Evolutionary conservation across 2,888 invertebrate genomes (phyloP).

Genomic region (Mylabris sibirica): DNA sequence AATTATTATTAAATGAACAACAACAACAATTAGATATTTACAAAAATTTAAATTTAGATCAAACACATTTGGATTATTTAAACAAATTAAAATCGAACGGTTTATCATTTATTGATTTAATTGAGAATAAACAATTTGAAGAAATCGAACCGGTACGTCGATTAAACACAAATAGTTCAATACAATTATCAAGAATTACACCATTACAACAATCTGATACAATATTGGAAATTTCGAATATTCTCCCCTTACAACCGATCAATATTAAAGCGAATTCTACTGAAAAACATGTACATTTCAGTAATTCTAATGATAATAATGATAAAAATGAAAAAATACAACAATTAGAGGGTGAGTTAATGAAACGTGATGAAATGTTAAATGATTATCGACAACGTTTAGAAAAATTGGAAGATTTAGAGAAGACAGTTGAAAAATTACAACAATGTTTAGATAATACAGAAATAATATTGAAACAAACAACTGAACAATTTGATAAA

Average conservation of each 20-base stretch:
- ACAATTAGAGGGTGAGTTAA: conserved; percentile 57
- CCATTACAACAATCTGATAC: conserved; percentile 12
- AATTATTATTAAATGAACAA: conserved; percentile 66
- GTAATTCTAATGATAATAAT: conserved; percentile 58
- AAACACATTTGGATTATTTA: conserved; percentile 63
- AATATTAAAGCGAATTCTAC: conserved; percentile 54
- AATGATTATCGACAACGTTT: conserved; percentile 63
- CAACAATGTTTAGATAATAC: conserved; percentile 65
- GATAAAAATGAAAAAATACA: conserved; percentile 38
- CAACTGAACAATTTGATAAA: conserved; percentile 60
- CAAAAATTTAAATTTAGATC: conserved; percentile 68
- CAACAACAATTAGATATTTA: conserved; percentile 62
- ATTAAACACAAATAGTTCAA: conserved; percentile 42
- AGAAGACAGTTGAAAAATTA: conserved; percentile 66
- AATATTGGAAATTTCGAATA: conserved; percentile 53
- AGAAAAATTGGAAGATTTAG: conserved; percentile 60
- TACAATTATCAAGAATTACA: conserved; percentile 14
- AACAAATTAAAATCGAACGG: conserved; percentile 53
- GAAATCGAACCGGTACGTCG: conserved; percentile 53
- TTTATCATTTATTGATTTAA: conserved; percentile 75
- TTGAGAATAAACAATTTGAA: conserved; percentile 64
- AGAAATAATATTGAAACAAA: conserved; percentile 64
- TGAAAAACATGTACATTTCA: conserved; percentile 61
- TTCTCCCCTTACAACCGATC: conserved; percentile 36
- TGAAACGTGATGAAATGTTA: conserved; percentile 57